phyloP scores from a whole-genome alignment of 2,797 vertebrate species.

The Acanthurus leucopareius region DNA sequence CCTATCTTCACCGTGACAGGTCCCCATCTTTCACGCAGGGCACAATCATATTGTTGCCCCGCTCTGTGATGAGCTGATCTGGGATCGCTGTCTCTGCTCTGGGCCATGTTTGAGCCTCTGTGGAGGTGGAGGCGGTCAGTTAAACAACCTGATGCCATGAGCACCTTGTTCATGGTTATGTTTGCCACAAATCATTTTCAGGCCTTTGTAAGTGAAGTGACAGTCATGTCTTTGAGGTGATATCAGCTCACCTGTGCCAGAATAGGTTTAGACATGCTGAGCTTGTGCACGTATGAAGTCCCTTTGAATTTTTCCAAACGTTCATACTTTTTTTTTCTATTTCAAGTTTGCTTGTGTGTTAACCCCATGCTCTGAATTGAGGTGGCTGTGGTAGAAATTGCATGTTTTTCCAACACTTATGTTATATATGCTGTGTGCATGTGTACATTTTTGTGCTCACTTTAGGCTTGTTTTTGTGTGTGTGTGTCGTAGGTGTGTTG shows the following conservation, averaged over 20 bases:
- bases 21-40: constrained; percentile 23
- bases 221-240: constrained; percentile 69
- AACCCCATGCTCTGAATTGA: constrained; percentile 17
- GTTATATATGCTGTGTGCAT: constrained; percentile 27
- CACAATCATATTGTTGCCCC: background rate
- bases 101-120: constrained; percentile 35
- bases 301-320: constrained; percentile 11
- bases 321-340: constrained; percentile 13
- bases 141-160: constrained; percentile 40
- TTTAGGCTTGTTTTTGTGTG: constrained; percentile 29
- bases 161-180: constrained; percentile 26
- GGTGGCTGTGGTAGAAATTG: constrained; percentile 1
- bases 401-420: constrained; percentile 28
- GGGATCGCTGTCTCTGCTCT: constrained; percentile 29
- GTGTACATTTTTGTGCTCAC: constrained; percentile 15
- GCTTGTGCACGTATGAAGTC: constrained; percentile 20
- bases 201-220: constrained; percentile 77
- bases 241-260: constrained; percentile 67
- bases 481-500: constrained; percentile 63
- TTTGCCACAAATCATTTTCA: constrained; percentile 54
- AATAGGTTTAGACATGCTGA: constrained; percentile 49
- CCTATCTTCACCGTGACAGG: constrained; percentile 19
- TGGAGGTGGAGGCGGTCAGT: constrained; percentile 49
- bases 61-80: constrained; percentile 22
- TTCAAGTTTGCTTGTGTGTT: constrained; percentile 27